Conservation (phyloP, 2,797 vertebrate genomes). For the Sebastes itinus region DNA sequence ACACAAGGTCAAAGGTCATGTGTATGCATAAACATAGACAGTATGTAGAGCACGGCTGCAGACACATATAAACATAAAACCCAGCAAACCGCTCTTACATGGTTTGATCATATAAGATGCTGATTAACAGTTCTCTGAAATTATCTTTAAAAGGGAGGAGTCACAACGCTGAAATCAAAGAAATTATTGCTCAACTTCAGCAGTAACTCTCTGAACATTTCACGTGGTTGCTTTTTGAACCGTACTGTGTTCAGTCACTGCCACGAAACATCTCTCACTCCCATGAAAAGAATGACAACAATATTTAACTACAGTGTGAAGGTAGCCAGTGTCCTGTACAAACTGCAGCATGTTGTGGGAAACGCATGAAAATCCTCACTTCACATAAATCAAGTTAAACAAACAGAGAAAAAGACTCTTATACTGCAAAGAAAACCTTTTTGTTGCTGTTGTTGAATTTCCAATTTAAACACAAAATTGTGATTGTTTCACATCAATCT, state of each 20-base stretch:
- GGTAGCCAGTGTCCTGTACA: constrained; percentile 19
- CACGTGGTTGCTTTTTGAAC: constrained; percentile 13
- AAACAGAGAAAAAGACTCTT: background rate
- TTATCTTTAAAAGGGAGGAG: background rate
- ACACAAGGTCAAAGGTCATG: constrained; percentile 12
- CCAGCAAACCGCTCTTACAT: background rate
- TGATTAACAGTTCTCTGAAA: background rate
- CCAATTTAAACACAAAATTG: background rate
- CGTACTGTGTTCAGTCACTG: constrained; percentile 21
- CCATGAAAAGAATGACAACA: constrained; percentile 46
- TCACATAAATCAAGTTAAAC: background rate
- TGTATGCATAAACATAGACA: background rate
- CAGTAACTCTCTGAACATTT: constrained; percentile 12
- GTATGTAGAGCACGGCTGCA: background rate
- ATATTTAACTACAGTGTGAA: constrained; percentile 54
- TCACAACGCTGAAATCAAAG: background rate
- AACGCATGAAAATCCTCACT: constrained; percentile 3
- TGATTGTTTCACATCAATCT: background rate
- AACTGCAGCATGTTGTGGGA: constrained; percentile 3
- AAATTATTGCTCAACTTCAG: background rate
- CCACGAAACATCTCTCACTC: constrained; percentile 62
- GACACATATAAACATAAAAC: background rate
- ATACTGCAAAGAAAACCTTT: background rate
- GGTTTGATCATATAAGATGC: background rate
- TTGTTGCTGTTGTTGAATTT: background rate